Conservation (phyloP, 2,797 vertebrate species). For the Bufotes viridis region DNA sequence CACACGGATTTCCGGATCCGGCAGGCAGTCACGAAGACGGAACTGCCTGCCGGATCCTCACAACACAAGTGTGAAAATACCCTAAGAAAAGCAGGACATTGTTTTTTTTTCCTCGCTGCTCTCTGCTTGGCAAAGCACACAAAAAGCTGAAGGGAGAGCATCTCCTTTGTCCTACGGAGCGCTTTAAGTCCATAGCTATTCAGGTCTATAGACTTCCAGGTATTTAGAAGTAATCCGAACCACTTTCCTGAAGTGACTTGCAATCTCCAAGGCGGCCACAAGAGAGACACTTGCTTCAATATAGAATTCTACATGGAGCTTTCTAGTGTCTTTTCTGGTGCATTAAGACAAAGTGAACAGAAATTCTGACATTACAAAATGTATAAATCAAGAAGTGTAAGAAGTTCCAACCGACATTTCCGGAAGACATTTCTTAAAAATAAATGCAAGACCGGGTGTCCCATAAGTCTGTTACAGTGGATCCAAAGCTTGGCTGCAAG, state of each 20-base stretch:
- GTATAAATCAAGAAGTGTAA: background rate
- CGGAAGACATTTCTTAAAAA: background rate
- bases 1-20: no score
- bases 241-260: background rate
- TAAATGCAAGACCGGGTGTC: background rate
- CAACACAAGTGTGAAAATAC: no score
- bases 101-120: no score
- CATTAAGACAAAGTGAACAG: background rate
- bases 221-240: background rate
- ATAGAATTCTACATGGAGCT: no score
- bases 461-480: background rate
- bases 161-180: no score
- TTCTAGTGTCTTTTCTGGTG: background rate
- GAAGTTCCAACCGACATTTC: background rate
- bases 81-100: no score
- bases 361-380: background rate
- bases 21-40: no score
- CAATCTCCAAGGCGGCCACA: constrained; percentile 1
- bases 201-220: no score
- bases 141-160: no score
- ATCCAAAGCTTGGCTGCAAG: background rate
- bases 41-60: no score
- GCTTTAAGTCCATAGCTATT: no score
- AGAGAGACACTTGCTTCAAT: constrained; percentile 68
- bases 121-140: no score